Evolutionary conservation across 2,797 vertebrate genomes (phyloP).

Genomic region (Cyprinella venusta): DNA sequence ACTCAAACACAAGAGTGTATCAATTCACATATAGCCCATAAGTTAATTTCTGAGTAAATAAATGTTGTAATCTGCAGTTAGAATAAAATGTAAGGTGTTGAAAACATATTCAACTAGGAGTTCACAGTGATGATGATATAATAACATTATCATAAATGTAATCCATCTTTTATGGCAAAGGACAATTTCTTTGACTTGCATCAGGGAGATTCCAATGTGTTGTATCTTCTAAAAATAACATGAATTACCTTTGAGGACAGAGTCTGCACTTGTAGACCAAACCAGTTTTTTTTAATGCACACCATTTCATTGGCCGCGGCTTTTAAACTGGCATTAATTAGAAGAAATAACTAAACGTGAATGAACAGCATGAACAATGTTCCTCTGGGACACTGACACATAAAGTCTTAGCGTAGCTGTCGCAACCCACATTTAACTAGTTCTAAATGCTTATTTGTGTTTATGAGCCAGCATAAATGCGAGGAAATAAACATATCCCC

Average conservation of each 20-base stretch:
- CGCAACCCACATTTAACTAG: constrained; percentile 33
- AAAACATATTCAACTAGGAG: not conserved
- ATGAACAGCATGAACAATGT: constrained; percentile 10
- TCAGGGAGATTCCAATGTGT: constrained; percentile 16
- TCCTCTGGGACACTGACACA: constrained; percentile 25
- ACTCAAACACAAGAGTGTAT: not conserved
- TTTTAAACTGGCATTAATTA: not conserved
- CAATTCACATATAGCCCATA: not conserved
- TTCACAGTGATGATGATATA: not conserved
- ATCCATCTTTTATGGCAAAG: not conserved
- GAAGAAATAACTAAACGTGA: constrained; percentile 18
- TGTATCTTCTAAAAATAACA: constrained; percentile 5
- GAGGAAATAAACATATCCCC: constrained; percentile 24
- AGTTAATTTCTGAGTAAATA: not conserved
- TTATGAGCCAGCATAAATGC: constrained; percentile 21
- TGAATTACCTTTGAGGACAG: not conserved
- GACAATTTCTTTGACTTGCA: constrained; percentile 33
- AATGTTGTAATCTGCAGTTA: not conserved
- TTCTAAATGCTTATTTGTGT: constrained; percentile 11
- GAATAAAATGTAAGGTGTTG: not conserved
- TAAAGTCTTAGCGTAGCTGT: not conserved
- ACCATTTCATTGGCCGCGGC: not conserved
- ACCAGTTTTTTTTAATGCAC: not conserved
- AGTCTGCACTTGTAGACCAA: not conserved
- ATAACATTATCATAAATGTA: not conserved